Evolutionary conservation across 2,113 vertebrate genomes (phyloP), one percentile per base, ranked within the genome.

Genomic region (Cyprinodon variegatus): DNA sequence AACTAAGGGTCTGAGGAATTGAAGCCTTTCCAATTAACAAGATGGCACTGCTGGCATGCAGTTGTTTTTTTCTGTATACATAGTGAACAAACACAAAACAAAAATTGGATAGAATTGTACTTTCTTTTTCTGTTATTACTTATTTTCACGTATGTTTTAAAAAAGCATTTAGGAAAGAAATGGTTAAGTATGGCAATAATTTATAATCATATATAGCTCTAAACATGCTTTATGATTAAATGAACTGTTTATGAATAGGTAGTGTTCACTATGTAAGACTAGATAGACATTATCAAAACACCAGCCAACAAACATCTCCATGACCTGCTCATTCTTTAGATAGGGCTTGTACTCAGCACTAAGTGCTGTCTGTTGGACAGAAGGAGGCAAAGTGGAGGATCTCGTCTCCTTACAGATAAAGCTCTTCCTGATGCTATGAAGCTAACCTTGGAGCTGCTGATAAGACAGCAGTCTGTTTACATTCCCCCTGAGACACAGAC

Each of bases 381-480:
- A 22, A 77, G 81, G 71, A 82, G 78, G 65, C 43, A 61, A 3
- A 4, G 73, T 7, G 4, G 59, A 85, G 86, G 66, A 89, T 83
- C 79, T 74, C 17, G 29, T 79, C 82, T 87, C 81, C 81, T 1
- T 1, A 14, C 72, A 76, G 88, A 93, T 90, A 93, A 90, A 68
- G 1, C 20, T 75, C 72, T 86, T 91, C 84, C 87, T 88, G 67
- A 41, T 61, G 77, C 71, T 73, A 20, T 45, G 41, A 68, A 73
- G 63, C 88, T 70, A 89, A 89, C 90, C 90, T 90, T 91, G 90
- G 83, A 81, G 80, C 68, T 67, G 40, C 77, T 38, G 90, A 92
- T 93, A 93, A 92, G 89, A 77, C 78, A 82, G 85, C 81, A 68
- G 83, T 82, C 71, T 93, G 90, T 93, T 93, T 92, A 93, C 92